Evolutionary conservation across 2,888 invertebrate genomes (phyloP).

Genomic region (Unio delphinus): DNA sequence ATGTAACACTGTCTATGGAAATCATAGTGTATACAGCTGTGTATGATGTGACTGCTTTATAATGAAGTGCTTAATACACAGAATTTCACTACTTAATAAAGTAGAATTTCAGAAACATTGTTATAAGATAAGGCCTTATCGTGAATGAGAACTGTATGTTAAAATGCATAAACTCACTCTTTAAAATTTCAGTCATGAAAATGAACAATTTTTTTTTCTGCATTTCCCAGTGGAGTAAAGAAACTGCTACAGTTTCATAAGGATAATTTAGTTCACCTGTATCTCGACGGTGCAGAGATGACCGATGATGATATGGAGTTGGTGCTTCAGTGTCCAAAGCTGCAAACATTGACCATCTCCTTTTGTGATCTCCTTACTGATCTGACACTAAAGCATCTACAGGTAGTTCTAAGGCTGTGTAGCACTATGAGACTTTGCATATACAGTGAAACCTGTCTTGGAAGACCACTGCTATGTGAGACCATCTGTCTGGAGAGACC

Average conservation of each 20-base stretch:
- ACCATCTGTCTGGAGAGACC: too few relatives aligned
- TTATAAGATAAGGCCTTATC: too few relatives aligned
- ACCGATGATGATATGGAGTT: slow-evolving; percentile 39
- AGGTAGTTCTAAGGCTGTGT: slow-evolving; percentile 24
- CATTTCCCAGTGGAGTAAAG: slow-evolving; percentile 36
- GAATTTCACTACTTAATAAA: too few relatives aligned
- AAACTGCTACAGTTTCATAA: slow-evolving; percentile 34
- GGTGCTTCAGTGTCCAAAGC: slow-evolving; percentile 30
- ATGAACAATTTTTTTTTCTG: neutral
- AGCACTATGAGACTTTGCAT: too few relatives aligned
- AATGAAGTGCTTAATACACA: too few relatives aligned
- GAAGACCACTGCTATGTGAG: too few relatives aligned
- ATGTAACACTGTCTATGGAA: too few relatives aligned
- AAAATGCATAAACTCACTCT: neutral
- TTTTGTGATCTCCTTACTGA: slow-evolving; percentile 56
- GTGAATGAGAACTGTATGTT: too few relatives aligned
- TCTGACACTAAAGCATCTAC: slow-evolving; percentile 33
- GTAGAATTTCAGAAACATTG: too few relatives aligned
- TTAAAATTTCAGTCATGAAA: neutral
- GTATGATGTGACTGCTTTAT: too few relatives aligned
- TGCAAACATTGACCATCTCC: slow-evolving; percentile 40
- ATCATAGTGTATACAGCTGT: too few relatives aligned
- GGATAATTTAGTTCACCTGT: slow-evolving; percentile 31
- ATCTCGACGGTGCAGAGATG: slow-evolving; percentile 55
- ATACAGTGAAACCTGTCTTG: too few relatives aligned